These are phyloP conservation scores for Tethea ocularis DNA, from an alignment of 2,888 invertebrate species.

Conservation along the genomic window DNA sequence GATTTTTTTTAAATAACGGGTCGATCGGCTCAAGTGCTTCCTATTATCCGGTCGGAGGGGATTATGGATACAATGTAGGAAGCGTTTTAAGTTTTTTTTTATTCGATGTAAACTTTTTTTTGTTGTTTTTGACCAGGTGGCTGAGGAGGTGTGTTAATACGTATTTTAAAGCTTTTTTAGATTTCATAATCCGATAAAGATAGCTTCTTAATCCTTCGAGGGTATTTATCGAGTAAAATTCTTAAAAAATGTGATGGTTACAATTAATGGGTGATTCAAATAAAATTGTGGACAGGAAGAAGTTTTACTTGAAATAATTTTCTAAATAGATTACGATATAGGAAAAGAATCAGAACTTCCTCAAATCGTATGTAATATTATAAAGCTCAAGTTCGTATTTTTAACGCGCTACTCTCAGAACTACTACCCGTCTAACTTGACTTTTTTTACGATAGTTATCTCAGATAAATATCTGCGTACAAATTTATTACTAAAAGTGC, in stretches of 20 bases:
- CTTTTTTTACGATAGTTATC: too few relatives aligned
- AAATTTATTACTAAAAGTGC: too few relatives aligned
- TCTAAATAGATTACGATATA: too few relatives aligned
- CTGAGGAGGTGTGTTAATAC: conserved; percentile 73
- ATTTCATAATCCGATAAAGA: conserved; percentile 67
- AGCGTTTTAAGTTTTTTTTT: conserved; percentile 48
- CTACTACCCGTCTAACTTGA: too few relatives aligned
- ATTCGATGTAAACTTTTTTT: conserved; percentile 45
- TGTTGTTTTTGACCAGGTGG: conserved; percentile 67
- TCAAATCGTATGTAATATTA: too few relatives aligned
- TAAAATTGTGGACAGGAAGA: too few relatives aligned
- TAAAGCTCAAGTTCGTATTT: too few relatives aligned
- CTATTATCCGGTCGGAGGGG: conserved; percentile 73
- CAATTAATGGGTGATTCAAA: neutral
- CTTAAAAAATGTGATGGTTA: conserved; percentile 9
- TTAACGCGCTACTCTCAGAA: too few relatives aligned
- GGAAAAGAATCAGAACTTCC: too few relatives aligned
- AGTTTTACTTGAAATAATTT: too few relatives aligned
- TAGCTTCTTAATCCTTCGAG: conserved; percentile 38
- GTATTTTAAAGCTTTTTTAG: conserved; percentile 58
- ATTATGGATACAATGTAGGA: conserved; percentile 75
- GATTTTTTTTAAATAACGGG: conserved; percentile 73
- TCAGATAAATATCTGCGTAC: too few relatives aligned
- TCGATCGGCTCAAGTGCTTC: conserved; percentile 81
- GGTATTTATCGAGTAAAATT: conserved; percentile 33